Base-by-base conservation (phyloP, 2,113 vertebrate species). In the Sceloporus tristichus region DNA sequence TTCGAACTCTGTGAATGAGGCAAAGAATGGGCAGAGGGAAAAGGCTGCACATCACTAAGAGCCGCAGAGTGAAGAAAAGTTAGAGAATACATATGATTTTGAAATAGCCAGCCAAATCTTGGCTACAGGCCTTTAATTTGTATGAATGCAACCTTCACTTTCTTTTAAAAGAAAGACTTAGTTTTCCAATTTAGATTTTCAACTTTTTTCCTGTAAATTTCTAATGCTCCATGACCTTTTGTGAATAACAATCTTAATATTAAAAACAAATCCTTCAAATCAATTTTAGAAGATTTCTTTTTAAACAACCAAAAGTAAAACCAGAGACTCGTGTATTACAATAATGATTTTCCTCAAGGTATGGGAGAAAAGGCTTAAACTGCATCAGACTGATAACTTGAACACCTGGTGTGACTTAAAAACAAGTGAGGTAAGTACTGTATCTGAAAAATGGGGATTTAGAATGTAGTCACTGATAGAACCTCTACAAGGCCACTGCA, bases 401-500 rank as follows among this genome's bases (percentile, higher is more conserved):
- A 94, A 93, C 79, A 93, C 93, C 94, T 89, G 91, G 92, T 90
- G 94, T 84, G 93, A 93, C 92, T 95, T 95, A 92, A 88, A 96
- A 96, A 92, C 88, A 86, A 92, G 76, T 96, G 90, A 75, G 79
- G 82, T 93, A 94, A 96, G 95, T 94, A n/a, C n/a, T n/a, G n/a
- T n/a, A 91, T 87, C 84, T 94, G 62, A 90, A 97, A 85, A 96
- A 95, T 95, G 87, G 93, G 90, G 94, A 96, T 93, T 96, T 97
- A 95, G 90, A 94, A 88, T 88, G 88, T 96, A 96, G 94, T 93
- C 21, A 85, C 27, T 91, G 87, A 94, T 91, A 91, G 89, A 96
- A 91, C 91, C 87, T 80, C 93, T 96, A 91, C 87, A 87, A 87
- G 89, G 54, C 86, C 74, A 93, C 95, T 95, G 94, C 90, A 87